A percentile compares a stretch with the other conserved stretches of the same genome.
phyloP scores from a whole-genome alignment of 2,113 vertebrate species.

The Pao palembangensis region DNA sequence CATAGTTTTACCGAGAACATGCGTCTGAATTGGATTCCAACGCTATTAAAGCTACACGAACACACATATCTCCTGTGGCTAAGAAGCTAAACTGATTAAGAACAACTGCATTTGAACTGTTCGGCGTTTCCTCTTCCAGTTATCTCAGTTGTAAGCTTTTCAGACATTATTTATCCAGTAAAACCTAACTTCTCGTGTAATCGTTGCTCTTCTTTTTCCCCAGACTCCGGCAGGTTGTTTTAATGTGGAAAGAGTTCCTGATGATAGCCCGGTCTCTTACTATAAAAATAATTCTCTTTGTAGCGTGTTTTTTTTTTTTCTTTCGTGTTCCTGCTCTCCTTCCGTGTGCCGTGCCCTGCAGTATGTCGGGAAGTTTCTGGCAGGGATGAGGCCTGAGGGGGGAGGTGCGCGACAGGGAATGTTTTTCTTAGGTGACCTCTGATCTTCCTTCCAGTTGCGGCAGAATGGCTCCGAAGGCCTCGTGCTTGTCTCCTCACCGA shows the following conservation, averaged over 20 bases:
- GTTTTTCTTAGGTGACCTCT: constrained; percentile 76
- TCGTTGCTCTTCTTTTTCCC: too few species aligned
- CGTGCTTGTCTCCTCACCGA: constrained; percentile 54
- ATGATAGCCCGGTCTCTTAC: constrained; percentile 3
- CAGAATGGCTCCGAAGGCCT: constrained; percentile 48
- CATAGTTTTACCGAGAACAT: too few species aligned
- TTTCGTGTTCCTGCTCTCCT: constrained; percentile 1
- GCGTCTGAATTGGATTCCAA: too few species aligned
- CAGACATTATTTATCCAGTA: neutral
- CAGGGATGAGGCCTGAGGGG: constrained; percentile 46
- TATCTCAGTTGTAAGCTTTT: neutral
- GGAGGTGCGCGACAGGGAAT: constrained; percentile 74
- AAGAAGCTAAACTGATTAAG: too few species aligned
- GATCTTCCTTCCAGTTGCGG: constrained; percentile 77
- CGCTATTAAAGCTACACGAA: too few species aligned
- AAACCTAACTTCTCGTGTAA: neutral
- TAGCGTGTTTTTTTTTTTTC: constrained; percentile 7
- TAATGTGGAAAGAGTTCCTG: constrained; percentile 13
- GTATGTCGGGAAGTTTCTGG: constrained; percentile 60
- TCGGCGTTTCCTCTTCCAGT: too few species aligned
- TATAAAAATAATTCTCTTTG: constrained; percentile 16
- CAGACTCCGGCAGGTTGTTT: neutral
- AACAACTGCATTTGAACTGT: too few species aligned
- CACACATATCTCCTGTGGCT: too few species aligned
- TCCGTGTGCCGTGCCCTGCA: constrained; percentile 23